These are phyloP conservation scores for Ormyrus nitidulus DNA, from an alignment of 2,888 invertebrate genomes.

Conservation along the genomic window DNA sequence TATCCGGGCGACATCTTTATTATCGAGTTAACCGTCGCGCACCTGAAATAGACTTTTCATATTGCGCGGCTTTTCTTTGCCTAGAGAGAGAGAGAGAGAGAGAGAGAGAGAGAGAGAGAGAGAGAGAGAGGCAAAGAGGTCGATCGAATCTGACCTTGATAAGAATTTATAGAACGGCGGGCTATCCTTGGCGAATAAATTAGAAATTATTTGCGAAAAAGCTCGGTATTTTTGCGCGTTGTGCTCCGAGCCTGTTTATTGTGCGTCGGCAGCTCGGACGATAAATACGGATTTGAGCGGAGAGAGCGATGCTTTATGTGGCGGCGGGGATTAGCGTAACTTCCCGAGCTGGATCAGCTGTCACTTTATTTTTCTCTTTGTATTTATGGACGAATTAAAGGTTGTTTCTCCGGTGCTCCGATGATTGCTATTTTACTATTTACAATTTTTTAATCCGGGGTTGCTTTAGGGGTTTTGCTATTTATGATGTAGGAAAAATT, in stretches of 20 bases:
- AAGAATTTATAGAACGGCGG: constrained; percentile 46
- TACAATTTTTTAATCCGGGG: too few relatives aligned
- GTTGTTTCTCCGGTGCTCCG: too few relatives aligned
- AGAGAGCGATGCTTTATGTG: constrained; percentile 2
- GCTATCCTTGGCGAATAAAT: constrained; percentile 49
- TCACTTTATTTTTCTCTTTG: not conserved
- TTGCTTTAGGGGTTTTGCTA: too few relatives aligned
- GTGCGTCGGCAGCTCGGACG: not conserved
- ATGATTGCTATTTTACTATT: too few relatives aligned
- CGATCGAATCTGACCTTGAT: constrained; percentile 52
- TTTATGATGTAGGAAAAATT: too few relatives aligned
- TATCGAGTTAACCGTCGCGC: constrained; percentile 49
- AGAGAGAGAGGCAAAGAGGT: constrained; percentile 26
- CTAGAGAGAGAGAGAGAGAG: constrained; percentile 4
- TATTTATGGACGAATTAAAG: too few relatives aligned
- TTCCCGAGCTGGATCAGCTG: constrained; percentile 4
- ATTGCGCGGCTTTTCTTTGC: constrained; percentile 25
- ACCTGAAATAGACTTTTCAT: constrained; percentile 54
- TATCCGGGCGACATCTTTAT: constrained; percentile 50
- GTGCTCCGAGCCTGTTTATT: not conserved
- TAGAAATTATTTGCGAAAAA: constrained; percentile 40
- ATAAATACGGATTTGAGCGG: constrained; percentile 9
- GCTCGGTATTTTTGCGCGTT: constrained; percentile 10
- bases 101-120: constrained; percentile 1
- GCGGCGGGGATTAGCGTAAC: not conserved